Conservation (phyloP, 2,113 vertebrate species). For the Varanus komodoensis region DNA sequence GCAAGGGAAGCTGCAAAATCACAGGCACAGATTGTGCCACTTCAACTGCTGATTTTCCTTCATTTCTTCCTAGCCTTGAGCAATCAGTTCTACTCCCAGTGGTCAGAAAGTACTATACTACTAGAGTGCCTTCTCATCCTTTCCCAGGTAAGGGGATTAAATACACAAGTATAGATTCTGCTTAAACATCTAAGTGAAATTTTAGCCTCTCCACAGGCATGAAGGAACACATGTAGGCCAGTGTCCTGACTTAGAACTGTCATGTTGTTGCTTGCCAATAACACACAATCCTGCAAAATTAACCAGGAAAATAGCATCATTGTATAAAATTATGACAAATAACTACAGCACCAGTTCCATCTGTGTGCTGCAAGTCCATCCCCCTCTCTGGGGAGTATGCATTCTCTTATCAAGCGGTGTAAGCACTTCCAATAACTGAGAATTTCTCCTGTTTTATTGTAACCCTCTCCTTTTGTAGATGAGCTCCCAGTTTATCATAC, state of each 20-base stretch:
- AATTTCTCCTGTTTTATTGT: not conserved
- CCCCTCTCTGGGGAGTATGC: no score
- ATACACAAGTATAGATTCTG: fast-evolving
- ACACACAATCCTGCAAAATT: not conserved
- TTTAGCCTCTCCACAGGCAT: not conserved
- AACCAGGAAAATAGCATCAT: not conserved
- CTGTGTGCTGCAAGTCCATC: no score
- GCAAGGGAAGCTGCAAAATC: not conserved
- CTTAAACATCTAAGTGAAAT: not conserved
- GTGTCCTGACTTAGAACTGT: no score
- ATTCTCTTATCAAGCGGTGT: no score
- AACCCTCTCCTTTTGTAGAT: not conserved
- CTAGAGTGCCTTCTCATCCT: not conserved
- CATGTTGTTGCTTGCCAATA: not conserved
- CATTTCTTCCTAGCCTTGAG: not conserved
- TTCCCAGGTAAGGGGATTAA: not conserved
- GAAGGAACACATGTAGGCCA: not conserved
- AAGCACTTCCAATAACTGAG: no score
- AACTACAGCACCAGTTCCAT: not conserved
- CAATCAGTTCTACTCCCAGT: not conserved
- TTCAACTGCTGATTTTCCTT: not conserved
- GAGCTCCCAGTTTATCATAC: not conserved
- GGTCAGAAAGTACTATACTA: not conserved
- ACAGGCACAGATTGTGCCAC: not conserved
- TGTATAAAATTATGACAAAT: no score